These are phyloP conservation scores for Pseudonaja textilis DNA, from an alignment of 2,113 vertebrate species.

Conservation along the genomic window DNA sequence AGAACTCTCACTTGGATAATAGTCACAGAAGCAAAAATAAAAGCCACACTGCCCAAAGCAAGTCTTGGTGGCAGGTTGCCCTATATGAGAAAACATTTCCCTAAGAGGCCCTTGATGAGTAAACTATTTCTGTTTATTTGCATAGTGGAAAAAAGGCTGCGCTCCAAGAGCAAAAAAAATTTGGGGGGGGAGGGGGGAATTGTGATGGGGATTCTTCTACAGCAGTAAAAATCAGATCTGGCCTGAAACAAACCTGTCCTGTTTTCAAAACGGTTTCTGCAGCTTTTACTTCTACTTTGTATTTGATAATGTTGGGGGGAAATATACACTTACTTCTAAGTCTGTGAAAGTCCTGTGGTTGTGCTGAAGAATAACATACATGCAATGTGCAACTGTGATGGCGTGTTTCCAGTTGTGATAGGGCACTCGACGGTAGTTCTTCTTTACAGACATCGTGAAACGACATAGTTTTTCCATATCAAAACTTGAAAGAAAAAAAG, in stretches of 20 bases:
- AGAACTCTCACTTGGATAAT: not conserved
- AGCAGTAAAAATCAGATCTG: not conserved
- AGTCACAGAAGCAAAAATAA: not conserved
- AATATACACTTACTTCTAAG: constrained; percentile 81
- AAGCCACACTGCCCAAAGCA: not conserved
- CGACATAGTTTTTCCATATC: constrained; percentile 95
- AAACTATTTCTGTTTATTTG: not conserved
- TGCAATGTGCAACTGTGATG: constrained; percentile 93
- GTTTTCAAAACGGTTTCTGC: not conserved
- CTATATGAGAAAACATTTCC: not conserved
- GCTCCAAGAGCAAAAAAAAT: not conserved
- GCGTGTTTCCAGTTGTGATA: constrained; percentile 99
- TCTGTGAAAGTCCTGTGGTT: constrained; percentile 87
- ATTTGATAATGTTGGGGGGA: not conserved
- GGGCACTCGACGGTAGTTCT: constrained; percentile 97
- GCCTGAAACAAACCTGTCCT: not conserved
- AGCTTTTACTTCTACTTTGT: not conserved
- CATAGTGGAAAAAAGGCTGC: not conserved
- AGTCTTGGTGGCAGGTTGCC: not conserved
- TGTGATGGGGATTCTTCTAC: not conserved
- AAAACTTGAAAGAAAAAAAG: constrained; percentile 75
- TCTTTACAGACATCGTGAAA: constrained; percentile 98
- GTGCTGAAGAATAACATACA: constrained; percentile 94
- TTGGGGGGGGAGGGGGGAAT: not conserved
- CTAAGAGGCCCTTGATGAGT: not conserved